Evolutionary conservation across 2,797 vertebrate genomes (phyloP).

Genomic region (Myoxocephalus aenaeus): DNA sequence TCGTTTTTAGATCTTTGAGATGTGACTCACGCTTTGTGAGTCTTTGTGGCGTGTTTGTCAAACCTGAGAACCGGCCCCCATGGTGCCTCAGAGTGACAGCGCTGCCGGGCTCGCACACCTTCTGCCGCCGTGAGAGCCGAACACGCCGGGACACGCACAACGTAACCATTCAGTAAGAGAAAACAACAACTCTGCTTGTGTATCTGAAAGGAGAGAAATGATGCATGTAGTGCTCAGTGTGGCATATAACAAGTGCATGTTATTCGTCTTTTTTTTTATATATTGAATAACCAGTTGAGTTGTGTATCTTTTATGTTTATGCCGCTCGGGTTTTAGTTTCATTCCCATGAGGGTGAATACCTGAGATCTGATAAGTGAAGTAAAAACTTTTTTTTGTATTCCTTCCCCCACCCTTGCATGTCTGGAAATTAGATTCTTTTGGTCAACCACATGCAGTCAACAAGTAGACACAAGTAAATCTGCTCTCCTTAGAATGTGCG

Average conservation of each 20-base stretch:
- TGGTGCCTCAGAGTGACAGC: slow-evolving; percentile 64
- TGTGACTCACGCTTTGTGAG: slow-evolving; percentile 36
- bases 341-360: slow-evolving; percentile 35
- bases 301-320: slow-evolving; percentile 20
- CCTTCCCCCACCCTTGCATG: slow-evolving; percentile 47
- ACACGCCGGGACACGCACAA: slow-evolving; percentile 58
- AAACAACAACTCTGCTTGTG: slow-evolving; percentile 49
- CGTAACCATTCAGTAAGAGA: slow-evolving; percentile 44
- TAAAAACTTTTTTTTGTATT: slow-evolving; percentile 62
- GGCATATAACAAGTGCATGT: slow-evolving; percentile 7
- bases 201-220: slow-evolving; percentile 39
- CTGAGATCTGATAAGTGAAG: slow-evolving; percentile 67
- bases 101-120: slow-evolving; percentile 48
- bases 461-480: slow-evolving; percentile 78
- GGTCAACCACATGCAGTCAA: slow-evolving; percentile 77
- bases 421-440: slow-evolving; percentile 77
- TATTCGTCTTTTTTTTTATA: slow-evolving; percentile 1
- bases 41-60: slow-evolving; percentile 37
- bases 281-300: slow-evolving; percentile 7
- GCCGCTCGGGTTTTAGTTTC: slow-evolving; percentile 35
- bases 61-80: slow-evolving; percentile 49
- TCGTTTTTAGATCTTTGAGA: slow-evolving; percentile 36
- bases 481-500: slow-evolving; percentile 27
- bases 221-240: slow-evolving; percentile 39
- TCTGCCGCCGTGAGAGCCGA: slow-evolving; percentile 35